Conservation (phyloP, 2,888 invertebrate species). For the Platerodrilus igneus region DNA sequence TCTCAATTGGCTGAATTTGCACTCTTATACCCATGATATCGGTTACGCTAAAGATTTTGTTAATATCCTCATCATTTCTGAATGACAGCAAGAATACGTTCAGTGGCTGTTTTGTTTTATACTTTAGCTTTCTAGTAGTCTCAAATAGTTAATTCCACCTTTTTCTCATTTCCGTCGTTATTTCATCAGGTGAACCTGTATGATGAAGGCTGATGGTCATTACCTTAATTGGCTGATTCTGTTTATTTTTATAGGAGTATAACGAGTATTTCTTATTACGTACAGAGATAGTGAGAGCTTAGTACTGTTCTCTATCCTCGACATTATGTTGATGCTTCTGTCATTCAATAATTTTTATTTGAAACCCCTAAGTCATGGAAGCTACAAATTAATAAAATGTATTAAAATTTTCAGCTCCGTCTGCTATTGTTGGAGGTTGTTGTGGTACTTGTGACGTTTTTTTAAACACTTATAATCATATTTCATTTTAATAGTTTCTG, state of each 20-base stretch:
- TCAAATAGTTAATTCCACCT: conserved; percentile 10
- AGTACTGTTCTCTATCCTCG: neutral
- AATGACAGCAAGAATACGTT: conserved; percentile 13
- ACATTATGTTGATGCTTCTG: no score
- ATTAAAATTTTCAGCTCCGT: conserved; percentile 9
- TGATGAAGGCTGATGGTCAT: conserved; percentile 10
- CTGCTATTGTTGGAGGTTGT: conserved; percentile 5
- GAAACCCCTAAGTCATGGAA: neutral
- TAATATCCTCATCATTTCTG: conserved; percentile 13
- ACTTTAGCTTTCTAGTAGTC: conserved; percentile 8
- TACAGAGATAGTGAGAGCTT: conserved; percentile 4
- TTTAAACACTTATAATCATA: no score
- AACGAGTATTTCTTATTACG: conserved; percentile 1
- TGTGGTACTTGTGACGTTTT: conserved; percentile 13
- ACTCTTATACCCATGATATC: conserved; percentile 10
- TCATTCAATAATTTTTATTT: conserved; percentile 7
- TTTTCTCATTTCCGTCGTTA: conserved; percentile 6
- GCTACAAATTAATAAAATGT: neutral
- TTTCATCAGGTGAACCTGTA: conserved; percentile 6
- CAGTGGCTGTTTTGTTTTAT: conserved; percentile 13
- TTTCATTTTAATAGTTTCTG: no score
- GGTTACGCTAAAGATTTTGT: conserved; percentile 14
- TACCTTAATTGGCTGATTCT: conserved; percentile 14
- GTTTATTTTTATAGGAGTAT: conserved; percentile 14
- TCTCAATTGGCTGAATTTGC: conserved; percentile 9